Base-by-base conservation (phyloP, 2,113 vertebrate species). In the Panthera uncia region DNA sequence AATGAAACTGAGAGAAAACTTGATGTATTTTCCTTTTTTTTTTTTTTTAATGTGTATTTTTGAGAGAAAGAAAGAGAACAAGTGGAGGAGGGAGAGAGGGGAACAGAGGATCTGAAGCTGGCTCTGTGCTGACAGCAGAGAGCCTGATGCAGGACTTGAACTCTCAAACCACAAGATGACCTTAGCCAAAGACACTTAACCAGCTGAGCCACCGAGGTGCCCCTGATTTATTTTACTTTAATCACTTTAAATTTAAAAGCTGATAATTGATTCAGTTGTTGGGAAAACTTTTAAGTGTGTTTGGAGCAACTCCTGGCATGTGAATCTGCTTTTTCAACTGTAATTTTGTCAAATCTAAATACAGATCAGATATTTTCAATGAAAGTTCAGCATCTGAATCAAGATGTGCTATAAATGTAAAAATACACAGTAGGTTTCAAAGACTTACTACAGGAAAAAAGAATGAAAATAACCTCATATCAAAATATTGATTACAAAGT, bases 261-360 rank as follows among this genome's bases (percentile, higher is more conserved):
- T 63, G 83, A 66, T 81, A 31, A 55, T 65, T 85, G 50, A 89
- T 92, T 92, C 66, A 71, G 18, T 92, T 89, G 83, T 92, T 97
- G 79, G 38, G 83, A 85, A 95, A 41, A 74, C 3, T 76, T 87
- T 48, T 33, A 82, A 68, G 48, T 69, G 25, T 95, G 41, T 89
- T 90, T 92, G 73, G 45, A 85, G 9, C 65, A 92, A 89, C 66
- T 82, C 36, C 36, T 14, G 31, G 13, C 57, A 52, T 61, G n/a
- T 48, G 45, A 92, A 57, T 80, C 27, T 83, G 45, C 63, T 55
- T 92, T 89, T 84, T 82, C 52, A 92, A 48, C 36, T 78, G 16
- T 91, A 89, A 82, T 61, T 87, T 83, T 89, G 52, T 83, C 45
- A 79, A 92, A 50, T 74, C 88, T 86, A 94, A 94, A 71, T 50